Base-by-base conservation (phyloP, 2,888 invertebrate genomes). In the Didymodactylos carnosus region DNA sequence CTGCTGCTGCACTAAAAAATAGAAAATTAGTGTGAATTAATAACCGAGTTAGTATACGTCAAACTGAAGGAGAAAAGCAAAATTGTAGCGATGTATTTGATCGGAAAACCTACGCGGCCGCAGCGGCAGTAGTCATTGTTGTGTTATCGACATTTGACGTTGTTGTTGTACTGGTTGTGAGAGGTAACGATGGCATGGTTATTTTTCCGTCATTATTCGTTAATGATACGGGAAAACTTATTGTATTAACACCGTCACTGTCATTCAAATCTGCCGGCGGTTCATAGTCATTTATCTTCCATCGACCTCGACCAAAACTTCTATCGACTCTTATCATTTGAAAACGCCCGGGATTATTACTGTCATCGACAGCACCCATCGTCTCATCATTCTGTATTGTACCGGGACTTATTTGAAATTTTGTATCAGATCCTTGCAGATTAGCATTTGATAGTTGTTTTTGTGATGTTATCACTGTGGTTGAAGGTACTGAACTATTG, bases 1-100 rank as follows among this genome's bases (percentile, higher is more conserved):
- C 62, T n/a, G 62, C 62, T n/a, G 62, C 62, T n/a, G 62, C n/a
- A 62, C 62, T 62, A n/a, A n/a, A 35, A 62, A n/a, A n/a, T n/a
- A n/a, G n/a, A 19, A 4, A 5, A 53, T 14, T 13, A 29, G 29
- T 4, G 3, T 16, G 27, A 19, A 6, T 29, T 29, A 10, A n/a
- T n/a, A n/a, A n/a, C n/a, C n/a, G n/a, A n/a, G n/a, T n/a, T n/a
- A n/a, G n/a, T 14, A 29, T 16, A 25, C 0, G 29, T n/a, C n/a
- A n/a, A n/a, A n/a, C n/a, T 29, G 29, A 19, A 25, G n/a, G 16
- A 2, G 3, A 62, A 35, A 14, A 35, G n/a, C 3, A 19, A n/a
- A n/a, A n/a, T n/a, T n/a, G n/a, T n/a, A n/a, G n/a, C n/a, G n/a
- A n/a, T n/a, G n/a, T n/a, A n/a, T n/a, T n/a, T n/a, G n/a, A n/a